Evolutionary conservation across 2,797 vertebrate genomes (phyloP).

Genomic region (Diplodus sargus): DNA sequence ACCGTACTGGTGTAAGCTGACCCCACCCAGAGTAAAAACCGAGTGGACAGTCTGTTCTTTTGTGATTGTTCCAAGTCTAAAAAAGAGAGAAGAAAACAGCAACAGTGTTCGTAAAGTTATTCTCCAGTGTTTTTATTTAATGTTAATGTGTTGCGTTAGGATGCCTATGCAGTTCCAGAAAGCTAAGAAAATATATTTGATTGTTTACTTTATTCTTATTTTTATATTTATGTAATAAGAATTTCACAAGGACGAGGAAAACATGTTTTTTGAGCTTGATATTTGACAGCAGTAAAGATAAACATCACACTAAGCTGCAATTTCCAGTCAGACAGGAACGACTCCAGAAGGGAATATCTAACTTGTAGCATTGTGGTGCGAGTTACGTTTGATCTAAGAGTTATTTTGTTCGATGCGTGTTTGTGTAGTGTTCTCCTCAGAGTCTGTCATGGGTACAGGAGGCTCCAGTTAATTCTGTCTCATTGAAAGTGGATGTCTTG

Average conservation of each 20-base stretch:
- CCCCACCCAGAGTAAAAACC: constrained; percentile 28
- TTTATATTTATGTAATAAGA: background rate
- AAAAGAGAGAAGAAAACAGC: background rate
- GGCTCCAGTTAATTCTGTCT: constrained; percentile 19
- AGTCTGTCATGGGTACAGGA: background rate
- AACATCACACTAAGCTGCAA: constrained; percentile 13
- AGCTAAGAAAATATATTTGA: background rate
- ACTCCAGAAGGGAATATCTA: constrained; percentile 16
- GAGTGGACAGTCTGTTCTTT: constrained; percentile 2
- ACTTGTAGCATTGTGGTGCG: constrained; percentile 17
- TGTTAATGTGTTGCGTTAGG: background rate
- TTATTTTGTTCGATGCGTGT: constrained; percentile 1
- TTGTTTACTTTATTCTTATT: background rate
- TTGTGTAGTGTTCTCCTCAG: background rate
- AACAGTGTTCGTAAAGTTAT: background rate
- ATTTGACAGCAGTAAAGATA: constrained; percentile 1
- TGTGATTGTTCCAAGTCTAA: background rate
- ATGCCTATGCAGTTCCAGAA: background rate
- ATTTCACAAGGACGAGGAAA: background rate
- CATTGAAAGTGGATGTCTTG: constrained; percentile 3
- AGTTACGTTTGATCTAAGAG: constrained; percentile 22
- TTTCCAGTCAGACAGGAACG: constrained; percentile 28
- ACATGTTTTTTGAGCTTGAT: background rate
- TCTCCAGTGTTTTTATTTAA: background rate
- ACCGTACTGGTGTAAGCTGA: constrained; percentile 8